Evolutionary conservation across 1,140 invertebrate species (phyloP), one percentile per base, ranked within the genome.

Genomic region (Drosophila rufa): DNA sequence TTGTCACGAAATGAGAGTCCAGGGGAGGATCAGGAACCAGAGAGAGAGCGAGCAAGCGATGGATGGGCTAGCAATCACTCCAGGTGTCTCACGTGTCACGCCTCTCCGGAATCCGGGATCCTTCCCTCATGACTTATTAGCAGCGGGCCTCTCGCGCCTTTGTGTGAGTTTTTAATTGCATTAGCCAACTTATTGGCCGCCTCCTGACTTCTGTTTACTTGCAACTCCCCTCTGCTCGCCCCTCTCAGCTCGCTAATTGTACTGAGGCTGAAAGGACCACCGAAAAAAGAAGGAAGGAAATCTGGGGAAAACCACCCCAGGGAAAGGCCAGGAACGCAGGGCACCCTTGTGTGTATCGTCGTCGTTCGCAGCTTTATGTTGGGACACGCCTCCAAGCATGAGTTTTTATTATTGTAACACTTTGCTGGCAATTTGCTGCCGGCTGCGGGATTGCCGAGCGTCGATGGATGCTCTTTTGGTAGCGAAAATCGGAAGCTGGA

Each of bases 81-180:
- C 91, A 92, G 91, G 91, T 92, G 91, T 92, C 82, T 92, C 80
- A 87, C 76, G 84, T 81, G 91, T 92, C 91, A 92, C 91, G 91
- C 91, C 91, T 79, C 74, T 81, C 45, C 57, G 22, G 46, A 42
- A 12, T 12, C 22, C 59, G 36, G 47, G 62, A 74, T 36, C 47
- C 66, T 70, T 65, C 40, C 76, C 78, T 71, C 50, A 48, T 78
- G 67, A 87, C 67, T 82, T 87, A 87, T 87, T 87, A 82, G 75
- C 80, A 56, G 19, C 46, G 25, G 64, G 51, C 50, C 47, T 51
- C 53, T 56, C 58, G 30, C 78, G 45, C 50, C 59, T 36, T 64
- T 69, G 75, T 82, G 82, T 82, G 82, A 84, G 82, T 91, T 90
- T 80, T 85, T 90, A 90, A 90, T 90, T 90, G 82, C 86, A 91